phyloP scores from a whole-genome alignment of 1,140 invertebrate species.

The Drosophila serrata region DNA sequence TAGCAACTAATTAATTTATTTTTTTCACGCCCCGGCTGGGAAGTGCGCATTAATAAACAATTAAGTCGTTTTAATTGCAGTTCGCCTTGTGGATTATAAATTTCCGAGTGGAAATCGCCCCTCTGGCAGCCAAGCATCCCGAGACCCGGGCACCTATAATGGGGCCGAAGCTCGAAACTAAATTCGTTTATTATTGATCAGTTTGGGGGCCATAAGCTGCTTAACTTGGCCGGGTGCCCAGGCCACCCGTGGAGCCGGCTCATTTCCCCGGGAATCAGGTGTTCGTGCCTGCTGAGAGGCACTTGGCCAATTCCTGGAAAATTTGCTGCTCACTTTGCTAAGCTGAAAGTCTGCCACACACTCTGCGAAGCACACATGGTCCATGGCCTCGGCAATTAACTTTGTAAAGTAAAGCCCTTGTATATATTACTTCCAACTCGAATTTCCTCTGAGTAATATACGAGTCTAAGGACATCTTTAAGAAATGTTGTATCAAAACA shows the following conservation, averaged over 20 bases:
- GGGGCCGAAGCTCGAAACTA: conserved; percentile 17
- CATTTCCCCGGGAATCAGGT: conserved; percentile 17
- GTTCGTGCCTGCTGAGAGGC: conserved; percentile 14
- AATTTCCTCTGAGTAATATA: neutral
- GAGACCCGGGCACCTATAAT: conserved; percentile 18
- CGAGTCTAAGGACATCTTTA: no score
- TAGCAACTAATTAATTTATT: conserved; percentile 80
- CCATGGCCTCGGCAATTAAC: conserved; percentile 5
- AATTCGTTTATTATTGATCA: conserved; percentile 57
- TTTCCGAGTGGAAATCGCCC: conserved; percentile 31
- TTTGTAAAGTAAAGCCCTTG: neutral
- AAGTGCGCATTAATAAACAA: conserved; percentile 82
- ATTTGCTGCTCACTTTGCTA: conserved; percentile 31
- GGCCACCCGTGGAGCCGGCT: conserved; percentile 7
- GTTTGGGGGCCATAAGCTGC: conserved; percentile 47
- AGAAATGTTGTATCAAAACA: conserved; percentile 1
- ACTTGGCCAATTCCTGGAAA: conserved; percentile 31
- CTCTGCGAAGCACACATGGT: conserved; percentile 7
- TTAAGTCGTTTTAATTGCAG: conserved; percentile 77
- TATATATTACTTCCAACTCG: neutral
- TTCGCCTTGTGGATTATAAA: conserved; percentile 42
- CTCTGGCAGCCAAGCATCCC: neutral
- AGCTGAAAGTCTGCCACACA: conserved; percentile 21
- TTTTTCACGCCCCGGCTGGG: conserved; percentile 68
- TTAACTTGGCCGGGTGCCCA: conserved; percentile 27